Base-by-base conservation (phyloP, 2,888 invertebrate species). In the Pseudococcus longispinus region DNA sequence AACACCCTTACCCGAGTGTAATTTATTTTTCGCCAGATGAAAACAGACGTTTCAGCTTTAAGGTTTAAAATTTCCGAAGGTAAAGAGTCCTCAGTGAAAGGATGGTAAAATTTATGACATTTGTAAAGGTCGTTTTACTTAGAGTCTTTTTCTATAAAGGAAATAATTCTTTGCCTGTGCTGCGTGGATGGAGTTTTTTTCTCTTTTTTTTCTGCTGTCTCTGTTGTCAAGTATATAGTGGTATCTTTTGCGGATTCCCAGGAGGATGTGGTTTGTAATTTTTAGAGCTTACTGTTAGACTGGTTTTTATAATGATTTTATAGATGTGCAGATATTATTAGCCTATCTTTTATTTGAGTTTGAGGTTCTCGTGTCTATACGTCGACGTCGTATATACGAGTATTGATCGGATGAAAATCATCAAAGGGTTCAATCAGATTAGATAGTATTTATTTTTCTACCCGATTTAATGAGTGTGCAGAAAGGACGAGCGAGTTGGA, bases 131-230 rank as follows among this genome's bases (percentile, higher is more conserved):
- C 51, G 32, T 84, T 84, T 84, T 37, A 84, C 84, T 37, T 29
- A 60, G 84, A 23, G 44, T 60, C 32, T 84, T 51, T 26, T 83
- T 83, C 51, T 29, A 83, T 83, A 32, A 26, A 29, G 55, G 55
- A 84, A 84, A 84, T 84, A 84, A 84, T 84, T 84, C 84, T 84
- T 84, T 84, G 32, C 5, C 2, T 13, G 5, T 13, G n/a, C 37
- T 37, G 37, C 4, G 37, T 37, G 9, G 37, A 37, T 37, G 37
- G 1, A 8, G 44, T 82, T 82, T 82, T 82, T 46, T 26, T 44
- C 20, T 32, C 20, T 46, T 44, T 11, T 83, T 29, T n/a, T 51
- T 46, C 29, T 29, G 13, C 37, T 37, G 2, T 37, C 37, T 37
- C 8, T 37, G 37, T 37, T 37, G 37, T 83, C 44, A 15, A 29